A percentile compares a stretch with the other conserved stretches of the same genome.
phyloP scores from a whole-genome alignment of 1,140 invertebrate species.

The Reticulitermes speratus region DNA sequence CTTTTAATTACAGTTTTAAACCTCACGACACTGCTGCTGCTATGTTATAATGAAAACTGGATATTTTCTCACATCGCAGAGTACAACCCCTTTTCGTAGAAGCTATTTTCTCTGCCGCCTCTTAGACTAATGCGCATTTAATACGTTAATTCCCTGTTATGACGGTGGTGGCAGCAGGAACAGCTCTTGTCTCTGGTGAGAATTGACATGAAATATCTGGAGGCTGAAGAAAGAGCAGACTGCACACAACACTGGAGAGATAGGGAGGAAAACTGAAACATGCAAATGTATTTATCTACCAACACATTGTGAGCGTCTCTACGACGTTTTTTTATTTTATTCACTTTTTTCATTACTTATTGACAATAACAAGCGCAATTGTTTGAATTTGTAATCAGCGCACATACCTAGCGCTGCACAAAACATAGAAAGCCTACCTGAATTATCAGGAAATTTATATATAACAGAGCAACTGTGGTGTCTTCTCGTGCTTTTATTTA shows the following conservation, averaged over 20 bases:
- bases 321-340: too few relatives aligned
- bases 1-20: slow-evolving; percentile 21
- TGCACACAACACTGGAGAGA: neutral
- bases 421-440: too few relatives aligned
- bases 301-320: too few relatives aligned
- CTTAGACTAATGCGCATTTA: neutral
- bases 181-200: neutral
- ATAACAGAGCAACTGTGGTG: too few relatives aligned
- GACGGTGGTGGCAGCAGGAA: neutral
- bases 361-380: too few relatives aligned
- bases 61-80: neutral
- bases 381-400: too few relatives aligned
- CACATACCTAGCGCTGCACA: too few relatives aligned
- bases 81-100: neutral
- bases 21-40: neutral
- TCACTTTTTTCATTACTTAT: too few relatives aligned
- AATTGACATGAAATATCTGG: neutral
- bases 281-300: too few relatives aligned
- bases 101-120: neutral
- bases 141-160: neutral
- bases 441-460: too few relatives aligned
- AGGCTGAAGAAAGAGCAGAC: neutral
- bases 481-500: too few relatives aligned
- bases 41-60: neutral
- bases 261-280: neutral